Percentiles rank a stretch among this genome's conserved stretches.
phyloP scores from a whole-genome alignment of 2,113 vertebrate genomes.

The Notarius quadriscutis region DNA sequence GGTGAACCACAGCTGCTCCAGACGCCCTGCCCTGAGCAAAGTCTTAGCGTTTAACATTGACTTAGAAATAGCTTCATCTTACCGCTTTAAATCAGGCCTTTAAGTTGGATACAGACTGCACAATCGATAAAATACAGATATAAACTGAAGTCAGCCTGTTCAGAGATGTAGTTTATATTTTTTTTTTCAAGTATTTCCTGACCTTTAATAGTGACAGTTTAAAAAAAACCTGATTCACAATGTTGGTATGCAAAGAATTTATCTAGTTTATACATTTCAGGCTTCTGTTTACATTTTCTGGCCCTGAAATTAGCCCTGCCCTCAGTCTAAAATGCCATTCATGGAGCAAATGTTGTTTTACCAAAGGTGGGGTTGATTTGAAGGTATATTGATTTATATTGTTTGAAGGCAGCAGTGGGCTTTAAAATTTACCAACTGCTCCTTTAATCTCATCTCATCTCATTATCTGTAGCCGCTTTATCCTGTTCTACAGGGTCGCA shows the following conservation, averaged over 20 bases:
- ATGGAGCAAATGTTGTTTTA: not conserved
- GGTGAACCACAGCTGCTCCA: slow-evolving; percentile 32
- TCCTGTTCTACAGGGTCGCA: too few relatives aligned
- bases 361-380: not conserved
- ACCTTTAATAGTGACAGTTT: not conserved
- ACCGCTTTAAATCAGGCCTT: not conserved
- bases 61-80: not conserved
- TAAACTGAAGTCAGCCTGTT: not conserved
- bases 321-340: not conserved
- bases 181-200: not conserved
- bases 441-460: not conserved
- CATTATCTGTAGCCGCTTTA: too few relatives aligned
- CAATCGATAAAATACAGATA: not conserved
- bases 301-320: not conserved
- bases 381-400: not conserved
- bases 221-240: not conserved
- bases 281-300: not conserved
- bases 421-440: not conserved
- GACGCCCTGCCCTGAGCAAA: not conserved
- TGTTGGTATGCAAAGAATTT: slow-evolving; percentile 13
- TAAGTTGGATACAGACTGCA: not conserved
- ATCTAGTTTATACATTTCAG: not conserved
- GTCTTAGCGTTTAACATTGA: not conserved
- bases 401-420: not conserved
- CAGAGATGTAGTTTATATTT: not conserved